Evolutionary conservation across 2,797 vertebrate genomes (phyloP), one percentile per base, ranked within the genome.

Genomic region (Mus spretus): DNA sequence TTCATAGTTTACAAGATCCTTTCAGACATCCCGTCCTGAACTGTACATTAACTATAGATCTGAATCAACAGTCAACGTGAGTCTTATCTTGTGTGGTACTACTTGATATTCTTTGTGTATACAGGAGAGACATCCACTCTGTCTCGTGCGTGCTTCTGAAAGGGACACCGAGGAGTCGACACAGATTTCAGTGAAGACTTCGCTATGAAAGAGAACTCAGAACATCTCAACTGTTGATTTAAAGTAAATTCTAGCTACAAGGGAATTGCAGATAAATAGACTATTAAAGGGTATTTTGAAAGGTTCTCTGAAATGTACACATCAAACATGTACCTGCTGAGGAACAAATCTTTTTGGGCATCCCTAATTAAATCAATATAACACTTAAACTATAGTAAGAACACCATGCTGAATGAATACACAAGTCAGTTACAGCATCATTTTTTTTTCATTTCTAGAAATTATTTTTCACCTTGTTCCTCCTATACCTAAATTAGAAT

Each of bases 391-490:
- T 87, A 6, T 44, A 65, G 1, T 34, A 19, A 47, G 19, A 6
- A 3, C 7, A 67, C 2, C 63, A 59, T 34, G 13, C 20, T 74
- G 10, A 4, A 15, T 74, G 10, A 4, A 15, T 28, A 26, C 22
- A 9, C 28, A 10, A 20, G 63, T 65, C 47, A 86, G 2, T 2
- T 55, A 57, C 2, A 81, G 1, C 6, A 20, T 82, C 10, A 24
- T 65, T 65, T 22, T 82, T 61, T 59, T 82, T 40, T 65, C 13
- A 83, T 89, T 91, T 61, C 55, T 63, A 86, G 57, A 40, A 61
- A 72, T 78, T 53, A 70, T 79, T 91, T 95, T 91, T 61, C 20
- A 34, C 57, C 20, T 75, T 78, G 20, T 50, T 95, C n/a, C 85
- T 88, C n/a, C 15, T 91, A 12, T 40, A 17, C 20, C 67, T 88